Evolutionary conservation across 2,797 vertebrate genomes (phyloP), one percentile per base, ranked within the genome.

Genomic region (Odontamblyopus lacepedii): DNA sequence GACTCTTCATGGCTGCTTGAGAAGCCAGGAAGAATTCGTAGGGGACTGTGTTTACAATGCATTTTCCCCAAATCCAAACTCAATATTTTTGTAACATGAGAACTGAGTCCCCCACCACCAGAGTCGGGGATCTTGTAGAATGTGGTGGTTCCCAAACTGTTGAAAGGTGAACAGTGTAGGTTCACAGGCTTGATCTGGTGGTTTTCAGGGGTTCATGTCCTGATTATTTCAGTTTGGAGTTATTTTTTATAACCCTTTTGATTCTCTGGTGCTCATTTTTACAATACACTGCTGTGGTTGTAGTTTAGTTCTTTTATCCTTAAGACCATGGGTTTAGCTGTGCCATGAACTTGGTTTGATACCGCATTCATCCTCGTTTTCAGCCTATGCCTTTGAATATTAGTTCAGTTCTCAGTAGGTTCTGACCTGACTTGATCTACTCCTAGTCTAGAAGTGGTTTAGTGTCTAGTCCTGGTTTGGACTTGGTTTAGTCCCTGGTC

Each of bases 41-140:
- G 77, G 77, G 78, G 79, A 64, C 57, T 56, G 0, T 82, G 83
- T 90, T 89, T 85, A 77, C 69, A 66, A 66, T 74, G 78, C 82
- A 87, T 89, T 87, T 70, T 77, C 35, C n/a, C 50, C 80, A 26
- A 74, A 87, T 93, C 92, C 92, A 94, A 93, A 59, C 86, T 87
- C 83, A 94, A 92, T 92, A 93, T 95, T 91, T 90, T 79, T 83
- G 90, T 89, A 94, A 93, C 85, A 71, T 68, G 88, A 93, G 89
- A 89, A 63, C 73, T 73, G 67, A 67, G 38, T 38, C 27, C 62
- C 73, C 48, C 74, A 55, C 48, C 18, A 41, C 55, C 51, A 35
- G 81, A 88, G 77, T 78, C 74, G 80, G 75, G 85, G 80, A 75
- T 87, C 69, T 87, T 75, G 76, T 81, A 85, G 78, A 91, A 91